These are phyloP conservation scores for Agapornis canus DNA, from an alignment of 2,797 vertebrate genomes.

Conservation along the genomic window DNA sequence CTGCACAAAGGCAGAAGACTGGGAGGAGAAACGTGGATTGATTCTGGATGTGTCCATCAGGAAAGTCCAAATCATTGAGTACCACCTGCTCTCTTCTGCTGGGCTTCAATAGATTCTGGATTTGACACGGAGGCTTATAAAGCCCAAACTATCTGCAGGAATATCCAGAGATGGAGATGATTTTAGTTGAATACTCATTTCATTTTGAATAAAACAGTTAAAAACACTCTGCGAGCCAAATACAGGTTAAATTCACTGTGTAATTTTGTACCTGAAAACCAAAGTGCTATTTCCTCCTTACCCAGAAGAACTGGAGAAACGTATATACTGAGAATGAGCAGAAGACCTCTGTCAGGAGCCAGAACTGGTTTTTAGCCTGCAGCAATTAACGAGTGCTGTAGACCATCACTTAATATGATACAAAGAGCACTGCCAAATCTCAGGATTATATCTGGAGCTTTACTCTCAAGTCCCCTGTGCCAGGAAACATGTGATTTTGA, in stretches of 20 bases:
- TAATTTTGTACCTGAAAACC: not conserved
- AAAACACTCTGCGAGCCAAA: not conserved
- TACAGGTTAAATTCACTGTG: not conserved
- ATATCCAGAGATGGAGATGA: not conserved
- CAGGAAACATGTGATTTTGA: constrained; percentile 40
- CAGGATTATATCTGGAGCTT: constrained; percentile 61
- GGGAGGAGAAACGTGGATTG: not conserved
- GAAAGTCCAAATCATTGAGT: not conserved
- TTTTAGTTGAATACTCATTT: not conserved
- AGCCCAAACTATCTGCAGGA: not conserved
- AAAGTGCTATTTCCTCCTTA: constrained; percentile 22
- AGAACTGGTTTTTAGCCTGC: not conserved
- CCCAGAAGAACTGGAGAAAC: not conserved
- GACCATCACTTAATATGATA: constrained; percentile 60
- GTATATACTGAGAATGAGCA: constrained; percentile 29
- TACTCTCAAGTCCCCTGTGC: constrained; percentile 9
- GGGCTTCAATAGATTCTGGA: not conserved
- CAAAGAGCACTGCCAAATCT: constrained; percentile 53
- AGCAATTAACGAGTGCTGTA: constrained; percentile 56
- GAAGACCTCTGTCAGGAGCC: not conserved
- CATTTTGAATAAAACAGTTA: not conserved
- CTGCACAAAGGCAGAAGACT: not conserved
- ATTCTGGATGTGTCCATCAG: not conserved
- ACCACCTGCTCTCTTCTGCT: not conserved
- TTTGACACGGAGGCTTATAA: not conserved